A percentile compares a stretch with the other conserved stretches of the same genome.
phyloP scores from a whole-genome alignment of 2,797 vertebrate species.

The Emydoidea blandingii region DNA sequence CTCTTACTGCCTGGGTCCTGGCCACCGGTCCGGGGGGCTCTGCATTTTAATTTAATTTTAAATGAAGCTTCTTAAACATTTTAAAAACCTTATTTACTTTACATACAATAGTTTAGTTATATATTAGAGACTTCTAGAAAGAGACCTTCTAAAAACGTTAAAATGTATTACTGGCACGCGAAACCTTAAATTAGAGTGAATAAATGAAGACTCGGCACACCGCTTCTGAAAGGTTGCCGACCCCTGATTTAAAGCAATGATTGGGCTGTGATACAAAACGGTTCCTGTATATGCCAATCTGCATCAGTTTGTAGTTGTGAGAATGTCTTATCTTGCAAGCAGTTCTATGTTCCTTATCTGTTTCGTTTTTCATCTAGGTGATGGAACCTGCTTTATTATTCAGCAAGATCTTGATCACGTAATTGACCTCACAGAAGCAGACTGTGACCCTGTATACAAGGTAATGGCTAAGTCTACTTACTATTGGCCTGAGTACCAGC shows the following conservation, averaged over 20 bases:
- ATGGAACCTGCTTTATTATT: slow-evolving; percentile 82
- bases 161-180: no score
- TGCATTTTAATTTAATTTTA: no score
- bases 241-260: not conserved
- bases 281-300: not conserved
- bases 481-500: not conserved
- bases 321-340: rapidly evolving
- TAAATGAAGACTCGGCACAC: no score
- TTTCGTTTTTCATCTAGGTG: slow-evolving; percentile 68
- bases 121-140: no score
- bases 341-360: rapidly evolving
- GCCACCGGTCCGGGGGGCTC: no score
- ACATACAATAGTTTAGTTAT: no score
- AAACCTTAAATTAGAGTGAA: no score
- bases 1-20: no score
- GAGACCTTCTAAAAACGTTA: no score
- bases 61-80: no score
- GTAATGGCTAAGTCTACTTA: not conserved
- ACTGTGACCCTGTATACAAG: slow-evolving; percentile 84
- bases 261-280: rapidly evolving
- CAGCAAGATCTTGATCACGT: slow-evolving; percentile 83
- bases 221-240: no score
- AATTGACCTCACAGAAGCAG: slow-evolving; percentile 80
- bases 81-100: no score
- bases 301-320: not conserved